Evolutionary conservation across 2,113 vertebrate species (phyloP).

Genomic region (Hippopotamus amphibius): DNA sequence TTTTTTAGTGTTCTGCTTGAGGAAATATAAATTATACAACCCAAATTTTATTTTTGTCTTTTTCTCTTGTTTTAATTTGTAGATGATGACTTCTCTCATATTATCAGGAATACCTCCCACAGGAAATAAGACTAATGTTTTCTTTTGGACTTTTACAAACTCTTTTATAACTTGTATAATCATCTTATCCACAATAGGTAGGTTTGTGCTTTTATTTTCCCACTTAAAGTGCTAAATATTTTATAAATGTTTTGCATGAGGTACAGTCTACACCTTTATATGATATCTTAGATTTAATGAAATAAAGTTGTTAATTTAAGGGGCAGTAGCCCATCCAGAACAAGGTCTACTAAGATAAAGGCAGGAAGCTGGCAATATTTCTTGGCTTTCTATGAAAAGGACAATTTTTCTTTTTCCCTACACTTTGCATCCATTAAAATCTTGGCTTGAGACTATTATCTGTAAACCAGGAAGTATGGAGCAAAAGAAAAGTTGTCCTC

Average conservation of each 20-base stretch:
- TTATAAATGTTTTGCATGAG: neutral
- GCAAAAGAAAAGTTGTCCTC: neutral
- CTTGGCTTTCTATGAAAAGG: neutral
- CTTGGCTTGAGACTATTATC: neutral
- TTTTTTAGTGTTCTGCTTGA: conserved; percentile 10
- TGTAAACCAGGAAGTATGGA: neutral
- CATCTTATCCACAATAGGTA: neutral
- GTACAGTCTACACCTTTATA: neutral
- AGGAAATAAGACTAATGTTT: conserved; percentile 1
- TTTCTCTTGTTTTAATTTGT: conserved; percentile 23
- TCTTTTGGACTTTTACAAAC: neutral
- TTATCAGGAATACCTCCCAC: neutral
- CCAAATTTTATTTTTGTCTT: neutral
- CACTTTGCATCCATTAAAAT: neutral
- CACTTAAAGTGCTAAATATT: neutral
- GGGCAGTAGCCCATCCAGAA: neutral
- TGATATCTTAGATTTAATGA: neutral
- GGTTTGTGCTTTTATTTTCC: neutral
- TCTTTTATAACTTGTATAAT: neutral
- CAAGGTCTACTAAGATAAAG: neutral
- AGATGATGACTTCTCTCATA: neutral
- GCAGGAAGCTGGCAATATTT: neutral
- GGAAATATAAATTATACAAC: neutral
- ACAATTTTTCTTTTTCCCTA: neutral
- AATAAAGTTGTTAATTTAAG: conserved; percentile 19